Evolutionary conservation across 2,797 vertebrate species (phyloP), one percentile per base, ranked within the genome.

Genomic region (Paratrypauchen microcephalus): DNA sequence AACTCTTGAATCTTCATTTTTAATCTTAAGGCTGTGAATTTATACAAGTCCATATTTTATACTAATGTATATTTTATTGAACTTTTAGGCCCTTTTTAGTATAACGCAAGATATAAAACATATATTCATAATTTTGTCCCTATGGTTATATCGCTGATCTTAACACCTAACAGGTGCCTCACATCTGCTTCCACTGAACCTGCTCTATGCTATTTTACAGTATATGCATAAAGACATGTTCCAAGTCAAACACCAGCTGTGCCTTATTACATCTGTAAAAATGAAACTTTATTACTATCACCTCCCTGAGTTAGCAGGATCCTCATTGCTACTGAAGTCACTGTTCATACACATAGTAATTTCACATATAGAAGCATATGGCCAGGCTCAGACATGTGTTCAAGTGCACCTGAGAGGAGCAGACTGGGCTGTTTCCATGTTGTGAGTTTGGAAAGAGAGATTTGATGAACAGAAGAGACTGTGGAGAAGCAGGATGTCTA

Each of bases 281-380:
- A 2, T 23, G 19, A 36, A 12, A 45, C 8, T 19, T 56, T 56
- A 69, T 68, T 55, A 52, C 21, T 59, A 72, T 28, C 71, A 66
- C 52, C 11, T 18, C 60, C 48, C 71, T 32, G 58, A 52, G 45
- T 69, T 55, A 70, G 28, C 39, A 54, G 19, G 24, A 24, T 69
- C n/a, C 21, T 63, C 21, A 67, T 69, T 63, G 24, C 39, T 26
- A 61, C 61, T 68, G 47, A 72, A 71, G 18, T 18, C 54, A 2
- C 21, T 75, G 48, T 71, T 76, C 59, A 54, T 75, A 57, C 45
- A 18, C 23, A 73, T 54, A 52, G 66, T 74, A 59, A 64, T 74
- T 79, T 74, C 68, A 79, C 80, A 70, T 79, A 26, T 15, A 11
- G 67, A 75, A 73, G 68, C 81, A 82, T 82, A 81, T 78, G 71